phyloP scores from a whole-genome alignment of 1,140 invertebrate genomes.

The Formica exsecta region DNA sequence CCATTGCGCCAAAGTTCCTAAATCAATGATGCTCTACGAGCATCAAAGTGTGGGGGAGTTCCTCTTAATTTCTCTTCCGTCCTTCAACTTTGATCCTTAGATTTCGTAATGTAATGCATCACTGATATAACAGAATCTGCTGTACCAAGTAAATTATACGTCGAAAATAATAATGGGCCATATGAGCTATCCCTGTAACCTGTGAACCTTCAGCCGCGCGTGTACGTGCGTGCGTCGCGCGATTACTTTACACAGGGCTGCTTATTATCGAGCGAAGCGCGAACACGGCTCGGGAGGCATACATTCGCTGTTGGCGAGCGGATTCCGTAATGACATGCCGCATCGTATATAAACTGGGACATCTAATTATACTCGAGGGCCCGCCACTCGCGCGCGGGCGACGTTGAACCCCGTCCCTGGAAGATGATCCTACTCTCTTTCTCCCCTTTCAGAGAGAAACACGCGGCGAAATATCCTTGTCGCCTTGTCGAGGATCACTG shows the following conservation, averaged over 20 bases:
- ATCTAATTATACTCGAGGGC: conserved; percentile 81
- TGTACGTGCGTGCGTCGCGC: neutral
- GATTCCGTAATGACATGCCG: conserved; percentile 80
- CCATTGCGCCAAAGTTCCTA: neutral
- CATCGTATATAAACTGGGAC: conserved; percentile 77
- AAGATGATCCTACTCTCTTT: conserved; percentile 53
- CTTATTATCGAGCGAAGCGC: conserved; percentile 72
- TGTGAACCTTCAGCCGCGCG: conserved; percentile 10
- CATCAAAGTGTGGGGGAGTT: too few species aligned
- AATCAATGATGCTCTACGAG: neutral
- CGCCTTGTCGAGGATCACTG: conserved; percentile 41
- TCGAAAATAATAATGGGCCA: neutral
- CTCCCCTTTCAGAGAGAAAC: neutral
- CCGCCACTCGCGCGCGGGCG: conserved; percentile 66
- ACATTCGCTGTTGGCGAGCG: conserved; percentile 73
- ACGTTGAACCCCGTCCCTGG: conserved; percentile 71
- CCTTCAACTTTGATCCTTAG: neutral
- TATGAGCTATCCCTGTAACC: conserved; percentile 21
- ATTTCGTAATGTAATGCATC: neutral
- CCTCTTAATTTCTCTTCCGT: too few species aligned
- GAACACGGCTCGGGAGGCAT: conserved; percentile 63
- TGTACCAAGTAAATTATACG: neutral
- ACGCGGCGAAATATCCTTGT: conserved; percentile 28
- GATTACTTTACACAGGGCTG: conserved; percentile 20
- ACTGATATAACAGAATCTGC: too few species aligned